Base-by-base conservation (phyloP, 2,888 invertebrate species). In the Selenia dentaria region DNA sequence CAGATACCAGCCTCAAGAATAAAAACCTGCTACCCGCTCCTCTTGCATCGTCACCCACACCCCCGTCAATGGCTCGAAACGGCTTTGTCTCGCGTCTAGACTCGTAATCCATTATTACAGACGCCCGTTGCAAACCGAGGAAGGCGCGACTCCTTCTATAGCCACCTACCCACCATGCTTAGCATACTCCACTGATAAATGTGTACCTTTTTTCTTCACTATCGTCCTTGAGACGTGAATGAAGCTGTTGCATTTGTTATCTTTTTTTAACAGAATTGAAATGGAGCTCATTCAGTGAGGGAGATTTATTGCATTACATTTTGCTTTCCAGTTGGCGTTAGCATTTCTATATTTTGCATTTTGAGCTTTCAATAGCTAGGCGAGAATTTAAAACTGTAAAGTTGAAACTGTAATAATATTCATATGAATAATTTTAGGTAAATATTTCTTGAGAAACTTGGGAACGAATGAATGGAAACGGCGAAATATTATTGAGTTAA, bases 21-120 rank as follows among this genome's bases (percentile, higher is more conserved):
- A n/a, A 4, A 16, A 16, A 8, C 35, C 34, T 28, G 48, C 71
- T 68, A 70, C 63, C 8, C 52, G 54, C 54, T 14, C 25, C 36
- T 41, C 47, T 42, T 18, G 5, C 41, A 42, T 33, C 41, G 37
- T 41, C 33, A 18, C 9, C 27, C 54, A 10, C 37, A 14, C 38
- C 55, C 57, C 47, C 53, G 64, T 62, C 55, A 75, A 78, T 79
- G 79, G 79, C 78, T 80, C 74, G 76, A 71, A 80, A 70, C 77
- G 77, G 80, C 83, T 85, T 84, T 83, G 85, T 84, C 83, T 83
- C 79, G 70, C 73, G 83, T 82, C 83, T 83, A 85, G 85, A 82
- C 85, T 81, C 77, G 82, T 86, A 87, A 87, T 88, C 85, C 84
- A 85, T 87, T 88, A 88, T 82, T 80, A 78, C 78, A 77, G 71